Conservation (phyloP, 2,888 invertebrate genomes). For the Zygogramma bicolorata region DNA sequence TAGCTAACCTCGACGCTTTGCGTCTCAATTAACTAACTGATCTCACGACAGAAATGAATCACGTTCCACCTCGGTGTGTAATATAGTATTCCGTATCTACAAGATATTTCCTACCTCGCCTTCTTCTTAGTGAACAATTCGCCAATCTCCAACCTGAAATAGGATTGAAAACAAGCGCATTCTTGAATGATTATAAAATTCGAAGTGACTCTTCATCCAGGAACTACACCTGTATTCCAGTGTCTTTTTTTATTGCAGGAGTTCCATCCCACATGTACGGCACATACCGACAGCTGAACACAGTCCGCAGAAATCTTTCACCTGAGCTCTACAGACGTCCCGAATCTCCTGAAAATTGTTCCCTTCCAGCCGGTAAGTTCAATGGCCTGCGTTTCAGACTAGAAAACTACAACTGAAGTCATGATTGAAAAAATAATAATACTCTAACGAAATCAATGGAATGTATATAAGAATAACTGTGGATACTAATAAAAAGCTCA, state of each 20-base stretch:
- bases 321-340: slow-evolving; percentile 60
- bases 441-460: background rate
- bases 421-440: background rate
- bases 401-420: slow-evolving; percentile 48
- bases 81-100: too few species aligned
- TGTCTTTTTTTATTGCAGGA: slow-evolving; percentile 56
- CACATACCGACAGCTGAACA: slow-evolving; percentile 66
- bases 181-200: too few species aligned
- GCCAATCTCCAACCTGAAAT: too few species aligned
- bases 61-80: too few species aligned
- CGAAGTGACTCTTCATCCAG: too few species aligned
- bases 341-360: slow-evolving; percentile 54
- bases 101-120: too few species aligned
- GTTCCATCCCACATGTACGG: slow-evolving; percentile 68
- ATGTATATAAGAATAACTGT: slow-evolving; percentile 4
- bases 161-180: too few species aligned
- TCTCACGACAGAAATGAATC: too few species aligned
- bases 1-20: too few species aligned
- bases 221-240: too few species aligned
- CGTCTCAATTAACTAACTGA: too few species aligned
- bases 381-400: slow-evolving; percentile 54
- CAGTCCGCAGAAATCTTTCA: slow-evolving; percentile 55
- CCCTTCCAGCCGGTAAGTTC: slow-evolving; percentile 59
- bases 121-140: too few species aligned
- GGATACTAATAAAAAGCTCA: slow-evolving; percentile 26